These are phyloP conservation scores for Caenorhabditis zanzibari DNA, from an alignment of 2,888 invertebrate genomes.

Conservation along the genomic window DNA sequence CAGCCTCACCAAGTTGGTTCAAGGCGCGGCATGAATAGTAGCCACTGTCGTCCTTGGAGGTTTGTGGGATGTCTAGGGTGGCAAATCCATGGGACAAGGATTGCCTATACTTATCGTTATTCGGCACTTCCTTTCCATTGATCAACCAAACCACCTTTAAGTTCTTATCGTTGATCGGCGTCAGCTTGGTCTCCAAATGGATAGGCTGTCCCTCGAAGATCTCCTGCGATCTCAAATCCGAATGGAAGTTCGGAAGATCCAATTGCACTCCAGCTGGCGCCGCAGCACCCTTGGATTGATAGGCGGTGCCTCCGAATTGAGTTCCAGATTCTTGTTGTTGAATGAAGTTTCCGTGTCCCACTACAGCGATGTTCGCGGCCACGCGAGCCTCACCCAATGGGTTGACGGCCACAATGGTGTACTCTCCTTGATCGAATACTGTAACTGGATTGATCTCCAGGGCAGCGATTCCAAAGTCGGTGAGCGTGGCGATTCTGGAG, in stretches of 20 bases:
- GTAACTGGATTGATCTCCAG: conserved; percentile 94
- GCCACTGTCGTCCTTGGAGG: conserved; percentile 89
- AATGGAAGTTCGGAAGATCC: conserved; percentile 91
- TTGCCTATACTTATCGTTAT: conserved; percentile 78
- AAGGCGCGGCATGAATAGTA: conserved; percentile 95
- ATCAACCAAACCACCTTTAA: conserved; percentile 97
- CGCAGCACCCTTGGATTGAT: conserved; percentile 66
- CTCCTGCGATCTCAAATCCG: conserved; percentile 91
- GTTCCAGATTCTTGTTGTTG: conserved; percentile 50
- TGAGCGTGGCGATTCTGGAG: conserved; percentile 77
- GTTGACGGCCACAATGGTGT: conserved; percentile 95
- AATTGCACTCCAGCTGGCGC: conserved; percentile 68
- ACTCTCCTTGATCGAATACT: conserved; percentile 94
- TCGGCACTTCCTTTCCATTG: conserved; percentile 87
- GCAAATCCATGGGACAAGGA: conserved; percentile 96
- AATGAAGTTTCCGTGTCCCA: conserved; percentile 85
- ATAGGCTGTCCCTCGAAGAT: conserved; percentile 96
- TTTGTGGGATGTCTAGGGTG: conserved; percentile 90
- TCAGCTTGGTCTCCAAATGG: conserved; percentile 94
- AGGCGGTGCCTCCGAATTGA: conserved; percentile 67
- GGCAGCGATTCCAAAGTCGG: conserved; percentile 87
- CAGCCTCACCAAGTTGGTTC: conserved; percentile 96
- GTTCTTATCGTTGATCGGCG: conserved; percentile 94
- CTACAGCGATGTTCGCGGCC: conserved; percentile 90
- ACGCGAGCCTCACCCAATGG: conserved; percentile 92